A percentile compares a stretch with the other conserved stretches of the same genome.
phyloP scores from a whole-genome alignment of 2,888 invertebrate genomes.

The Nineta flava region DNA sequence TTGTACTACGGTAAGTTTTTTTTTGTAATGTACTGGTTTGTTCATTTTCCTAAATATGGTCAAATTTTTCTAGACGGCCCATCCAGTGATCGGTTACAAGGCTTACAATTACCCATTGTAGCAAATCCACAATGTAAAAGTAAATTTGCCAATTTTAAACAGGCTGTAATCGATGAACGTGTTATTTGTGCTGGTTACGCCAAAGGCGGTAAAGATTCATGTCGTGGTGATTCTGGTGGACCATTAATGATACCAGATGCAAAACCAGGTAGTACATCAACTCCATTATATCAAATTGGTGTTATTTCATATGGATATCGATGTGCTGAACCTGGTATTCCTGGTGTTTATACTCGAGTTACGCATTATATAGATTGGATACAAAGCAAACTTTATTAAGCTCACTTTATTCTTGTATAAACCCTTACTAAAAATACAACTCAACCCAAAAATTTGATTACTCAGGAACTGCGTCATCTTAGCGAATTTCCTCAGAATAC shows the following conservation, averaged over 20 bases:
- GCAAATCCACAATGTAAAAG: constrained; percentile 39
- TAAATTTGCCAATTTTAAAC: constrained; percentile 36
- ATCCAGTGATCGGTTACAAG: constrained; percentile 44
- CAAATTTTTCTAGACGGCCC: constrained; percentile 41
- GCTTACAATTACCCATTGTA: constrained; percentile 55
- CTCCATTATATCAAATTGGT: constrained; percentile 38
- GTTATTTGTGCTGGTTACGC: constrained; percentile 54
- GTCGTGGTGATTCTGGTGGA: constrained; percentile 71
- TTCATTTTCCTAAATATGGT: background rate
- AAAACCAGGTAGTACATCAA: constrained; percentile 10
- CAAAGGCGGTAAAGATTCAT: constrained; percentile 52
- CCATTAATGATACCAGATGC: constrained; percentile 45
- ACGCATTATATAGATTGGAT: constrained; percentile 48
- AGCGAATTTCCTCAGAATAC: too few relatives aligned
- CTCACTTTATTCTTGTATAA: too few relatives aligned
- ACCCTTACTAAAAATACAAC: too few relatives aligned
- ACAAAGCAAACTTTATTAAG: background rate
- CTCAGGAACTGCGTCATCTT: too few relatives aligned
- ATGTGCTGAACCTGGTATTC: constrained; percentile 42
- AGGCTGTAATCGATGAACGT: constrained; percentile 39
- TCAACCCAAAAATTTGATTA: too few relatives aligned
- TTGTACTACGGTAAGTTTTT: constrained; percentile 45
- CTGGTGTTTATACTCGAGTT: constrained; percentile 47
- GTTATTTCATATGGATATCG: constrained; percentile 50
- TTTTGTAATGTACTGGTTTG: constrained; percentile 1